phyloP scores from a whole-genome alignment of 2,113 vertebrate species.

The Indicator indicator region DNA sequence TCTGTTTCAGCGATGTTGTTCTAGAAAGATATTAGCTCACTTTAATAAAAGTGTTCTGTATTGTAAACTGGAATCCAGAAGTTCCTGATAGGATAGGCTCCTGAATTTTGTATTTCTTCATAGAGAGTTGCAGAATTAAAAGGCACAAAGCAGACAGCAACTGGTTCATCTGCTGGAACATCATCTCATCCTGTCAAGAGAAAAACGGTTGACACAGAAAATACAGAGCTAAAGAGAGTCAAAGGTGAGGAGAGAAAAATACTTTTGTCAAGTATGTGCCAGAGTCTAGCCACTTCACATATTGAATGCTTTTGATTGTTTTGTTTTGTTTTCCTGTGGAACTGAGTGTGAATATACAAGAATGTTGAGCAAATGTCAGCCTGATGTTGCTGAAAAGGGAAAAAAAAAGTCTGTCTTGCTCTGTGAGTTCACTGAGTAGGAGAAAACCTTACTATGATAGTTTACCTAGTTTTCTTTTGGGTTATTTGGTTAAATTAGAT shows the following conservation, averaged over 20 bases:
- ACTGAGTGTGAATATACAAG: not conserved
- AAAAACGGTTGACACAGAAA: constrained; percentile 76
- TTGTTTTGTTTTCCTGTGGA: not conserved
- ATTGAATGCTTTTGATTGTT: not conserved
- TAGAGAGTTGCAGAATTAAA: constrained; percentile 85
- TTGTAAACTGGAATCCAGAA: not conserved
- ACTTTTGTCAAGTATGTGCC: not conserved
- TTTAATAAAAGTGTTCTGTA: not conserved
- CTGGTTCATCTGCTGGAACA: constrained; percentile 21
- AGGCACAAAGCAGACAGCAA: constrained; percentile 61
- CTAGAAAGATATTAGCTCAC: not conserved
- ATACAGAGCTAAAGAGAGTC: constrained; percentile 72
- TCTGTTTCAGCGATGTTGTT: not conserved
- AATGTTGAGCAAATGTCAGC: not conserved
- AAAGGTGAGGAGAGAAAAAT: constrained; percentile 67
- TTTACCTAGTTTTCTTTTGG: not conserved
- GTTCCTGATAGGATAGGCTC: not conserved
- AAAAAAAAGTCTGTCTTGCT: not conserved
- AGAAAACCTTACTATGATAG: not conserved
- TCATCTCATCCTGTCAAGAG: constrained; percentile 76
- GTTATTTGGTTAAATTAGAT: not conserved
- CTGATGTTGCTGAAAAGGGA: not conserved
- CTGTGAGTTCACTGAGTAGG: not conserved
- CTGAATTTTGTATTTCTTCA: not conserved
- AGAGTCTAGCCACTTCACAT: not conserved